These are phyloP conservation scores for Dusona sp. DNA, from an alignment of 2,888 invertebrate genomes.

Conservation along the genomic window DNA sequence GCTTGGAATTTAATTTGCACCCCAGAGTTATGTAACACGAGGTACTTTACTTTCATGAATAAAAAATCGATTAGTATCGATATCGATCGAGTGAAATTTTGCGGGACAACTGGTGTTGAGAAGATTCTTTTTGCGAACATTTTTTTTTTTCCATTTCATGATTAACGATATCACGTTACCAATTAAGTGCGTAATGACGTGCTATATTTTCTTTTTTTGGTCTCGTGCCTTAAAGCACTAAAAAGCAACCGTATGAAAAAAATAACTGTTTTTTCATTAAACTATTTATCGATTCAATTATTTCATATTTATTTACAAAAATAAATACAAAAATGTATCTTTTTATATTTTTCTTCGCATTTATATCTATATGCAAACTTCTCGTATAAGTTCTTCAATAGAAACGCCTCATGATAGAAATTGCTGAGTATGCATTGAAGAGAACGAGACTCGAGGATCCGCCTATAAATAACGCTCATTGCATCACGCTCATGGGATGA, in stretches of 20 bases:
- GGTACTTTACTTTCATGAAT: slow-evolving; percentile 8
- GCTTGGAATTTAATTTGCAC: slow-evolving; percentile 10
- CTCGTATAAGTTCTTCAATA: not conserved
- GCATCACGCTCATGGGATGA: slow-evolving; percentile 46
- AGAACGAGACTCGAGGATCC: slow-evolving; percentile 29
- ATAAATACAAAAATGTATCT: not conserved
- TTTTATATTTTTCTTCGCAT: not conserved
- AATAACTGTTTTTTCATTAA: not conserved
- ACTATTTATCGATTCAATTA: slow-evolving; percentile 1
- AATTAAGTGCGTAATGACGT: not conserved
- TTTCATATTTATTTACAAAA: not conserved
- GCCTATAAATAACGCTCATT: slow-evolving; percentile 65
- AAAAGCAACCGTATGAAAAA: not conserved
- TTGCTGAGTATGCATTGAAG: slow-evolving; percentile 19
- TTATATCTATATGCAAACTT: not conserved
- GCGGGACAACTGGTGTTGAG: not conserved
- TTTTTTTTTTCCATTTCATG: not conserved
- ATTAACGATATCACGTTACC: not conserved
- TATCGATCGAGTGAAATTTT: slow-evolving; percentile 13
- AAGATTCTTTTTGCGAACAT: not conserved
- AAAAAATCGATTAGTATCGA: slow-evolving; percentile 21
- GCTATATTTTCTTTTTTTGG: not conserved
- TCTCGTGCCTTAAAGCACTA: not conserved
- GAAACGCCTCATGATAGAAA: slow-evolving; percentile 20
- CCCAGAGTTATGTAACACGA: not conserved